phyloP scores from a whole-genome alignment of 2,888 invertebrate genomes.

The Leptothorax acervorum region DNA sequence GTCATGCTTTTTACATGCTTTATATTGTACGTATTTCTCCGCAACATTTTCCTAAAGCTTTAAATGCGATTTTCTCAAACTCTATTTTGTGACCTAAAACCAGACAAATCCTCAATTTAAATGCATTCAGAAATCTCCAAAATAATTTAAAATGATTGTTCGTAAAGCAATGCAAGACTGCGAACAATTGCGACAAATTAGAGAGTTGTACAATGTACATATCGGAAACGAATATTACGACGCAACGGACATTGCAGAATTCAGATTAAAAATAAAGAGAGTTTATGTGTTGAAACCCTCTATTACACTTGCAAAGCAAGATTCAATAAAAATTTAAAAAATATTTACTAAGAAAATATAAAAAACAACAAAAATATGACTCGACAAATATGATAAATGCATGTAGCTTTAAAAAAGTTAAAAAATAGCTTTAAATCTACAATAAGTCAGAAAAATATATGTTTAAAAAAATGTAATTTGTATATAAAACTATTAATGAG shows the following conservation, averaged over 20 bases:
- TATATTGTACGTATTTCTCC: neutral
- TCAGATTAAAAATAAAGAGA: conserved; percentile 25
- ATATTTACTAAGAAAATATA: neutral
- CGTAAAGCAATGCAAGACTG: neutral
- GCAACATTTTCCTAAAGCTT: neutral
- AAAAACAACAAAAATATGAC: neutral
- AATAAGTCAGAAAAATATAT: neutral
- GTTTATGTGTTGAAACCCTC: neutral
- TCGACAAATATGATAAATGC: neutral
- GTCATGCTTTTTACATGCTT: neutral
- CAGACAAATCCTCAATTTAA: neutral
- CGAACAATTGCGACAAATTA: conserved; percentile 42
- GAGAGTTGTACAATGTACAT: conserved; percentile 3
- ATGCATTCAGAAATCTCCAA: conserved; percentile 16
- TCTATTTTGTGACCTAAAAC: neutral
- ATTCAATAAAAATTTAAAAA: neutral
- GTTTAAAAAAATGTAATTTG: neutral
- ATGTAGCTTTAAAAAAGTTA: neutral
- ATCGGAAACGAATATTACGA: conserved; percentile 7
- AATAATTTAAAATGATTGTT: conserved; percentile 5
- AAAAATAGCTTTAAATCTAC: neutral
- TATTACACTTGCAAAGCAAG: neutral
- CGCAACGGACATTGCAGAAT: neutral
- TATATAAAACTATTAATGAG: neutral
- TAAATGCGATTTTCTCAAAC: neutral